Conservation (phyloP, 2,888 invertebrate species). For the Timandra comae region DNA sequence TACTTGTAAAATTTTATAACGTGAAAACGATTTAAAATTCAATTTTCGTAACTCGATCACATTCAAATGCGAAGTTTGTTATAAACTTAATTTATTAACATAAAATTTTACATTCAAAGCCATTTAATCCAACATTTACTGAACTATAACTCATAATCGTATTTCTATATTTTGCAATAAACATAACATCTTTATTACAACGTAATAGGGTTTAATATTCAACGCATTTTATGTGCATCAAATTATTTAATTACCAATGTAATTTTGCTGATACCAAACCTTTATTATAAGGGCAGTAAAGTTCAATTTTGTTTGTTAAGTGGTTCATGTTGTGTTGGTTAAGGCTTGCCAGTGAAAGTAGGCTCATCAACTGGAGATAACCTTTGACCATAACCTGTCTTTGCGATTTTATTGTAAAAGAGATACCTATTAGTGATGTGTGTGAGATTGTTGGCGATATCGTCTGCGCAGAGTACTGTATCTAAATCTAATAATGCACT, state of each 20-base stretch:
- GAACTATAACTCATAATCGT: conserved; percentile 12
- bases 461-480: too few relatives aligned
- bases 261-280: not conserved
- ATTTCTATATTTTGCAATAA: conserved; percentile 9
- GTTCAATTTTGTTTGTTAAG: conserved; percentile 7
- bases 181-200: conserved; percentile 21
- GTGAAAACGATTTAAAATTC: too few relatives aligned
- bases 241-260: conserved; percentile 23
- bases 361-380: conserved; percentile 63
- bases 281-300: conserved; percentile 4
- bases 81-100: too few relatives aligned
- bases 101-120: not conserved
- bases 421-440: conserved; percentile 42
- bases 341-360: conserved; percentile 58
- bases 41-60: too few relatives aligned
- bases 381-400: conserved; percentile 63
- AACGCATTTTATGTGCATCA: conserved; percentile 22
- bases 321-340: conserved; percentile 15
- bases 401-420: conserved; percentile 45
- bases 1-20: too few relatives aligned
- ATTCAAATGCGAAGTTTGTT: too few relatives aligned
- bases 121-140: conserved; percentile 12
- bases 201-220: conserved; percentile 24
- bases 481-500: too few relatives aligned
- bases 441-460: conserved; percentile 15